Conservation (phyloP, 2,888 invertebrate species). For the Tenthredo scrophulariae region DNA sequence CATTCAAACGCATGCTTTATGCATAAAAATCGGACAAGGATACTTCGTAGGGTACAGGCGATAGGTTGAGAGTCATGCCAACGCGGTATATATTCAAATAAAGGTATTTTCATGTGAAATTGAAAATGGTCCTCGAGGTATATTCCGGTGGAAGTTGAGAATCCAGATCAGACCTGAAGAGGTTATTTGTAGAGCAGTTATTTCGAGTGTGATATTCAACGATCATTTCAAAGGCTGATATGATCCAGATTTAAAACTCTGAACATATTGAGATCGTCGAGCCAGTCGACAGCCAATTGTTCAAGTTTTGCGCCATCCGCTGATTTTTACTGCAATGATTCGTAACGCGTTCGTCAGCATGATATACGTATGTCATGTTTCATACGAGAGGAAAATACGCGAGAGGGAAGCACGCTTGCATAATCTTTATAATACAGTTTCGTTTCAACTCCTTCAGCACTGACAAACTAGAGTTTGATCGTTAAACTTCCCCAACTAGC, state of each 20-base stretch:
- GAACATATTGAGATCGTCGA: not conserved
- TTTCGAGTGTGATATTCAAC: conserved; percentile 7
- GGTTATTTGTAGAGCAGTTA: not conserved
- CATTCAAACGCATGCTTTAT: conserved; percentile 25
- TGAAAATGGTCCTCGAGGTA: conserved; percentile 24
- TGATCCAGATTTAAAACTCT: not conserved
- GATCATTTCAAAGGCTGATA: conserved; percentile 14
- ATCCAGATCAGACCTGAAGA: not conserved
- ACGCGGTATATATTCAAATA: not conserved
- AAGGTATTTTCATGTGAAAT: conserved; percentile 18
- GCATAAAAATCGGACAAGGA: conserved; percentile 5
- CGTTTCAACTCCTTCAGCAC: not conserved
- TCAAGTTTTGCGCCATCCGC: not conserved
- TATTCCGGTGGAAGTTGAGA: not conserved
- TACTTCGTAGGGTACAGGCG: not conserved
- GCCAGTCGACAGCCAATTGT: not conserved
- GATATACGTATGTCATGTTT: not conserved
- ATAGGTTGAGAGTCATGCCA: conserved; percentile 1
- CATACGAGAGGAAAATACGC: not conserved
- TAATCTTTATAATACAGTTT: conserved; percentile 23
- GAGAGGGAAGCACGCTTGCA: not conserved
- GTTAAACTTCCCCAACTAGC: conserved; percentile 22
- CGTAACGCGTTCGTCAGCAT: not conserved
- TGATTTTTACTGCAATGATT: not conserved
- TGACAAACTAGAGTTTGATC: conserved; percentile 37